A percentile compares a stretch with the other conserved stretches of the same genome.
Conservation (phyloP, 2,888 invertebrate species). For the Patella depressa region DNA sequence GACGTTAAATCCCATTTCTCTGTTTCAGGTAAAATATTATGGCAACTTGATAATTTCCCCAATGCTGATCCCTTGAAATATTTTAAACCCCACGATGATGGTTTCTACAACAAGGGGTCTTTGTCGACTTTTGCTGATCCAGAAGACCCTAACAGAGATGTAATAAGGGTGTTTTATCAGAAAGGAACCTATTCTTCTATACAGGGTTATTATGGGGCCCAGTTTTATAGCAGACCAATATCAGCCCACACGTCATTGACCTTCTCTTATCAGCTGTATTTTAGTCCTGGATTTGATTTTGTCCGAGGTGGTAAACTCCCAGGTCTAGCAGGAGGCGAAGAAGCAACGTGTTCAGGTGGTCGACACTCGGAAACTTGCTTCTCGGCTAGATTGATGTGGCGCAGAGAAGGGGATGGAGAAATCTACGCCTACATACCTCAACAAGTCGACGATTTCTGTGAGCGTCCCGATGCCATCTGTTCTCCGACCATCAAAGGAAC, state of each 20-base stretch:
- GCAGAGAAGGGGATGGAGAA: conserved; percentile 44
- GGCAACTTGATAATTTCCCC: neutral
- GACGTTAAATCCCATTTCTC: no score
- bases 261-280: conserved; percentile 37
- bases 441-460: neutral
- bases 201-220: conserved; percentile 38
- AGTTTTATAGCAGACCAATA: conserved; percentile 41
- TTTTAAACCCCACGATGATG: neutral
- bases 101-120: neutral
- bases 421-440: conserved; percentile 47
- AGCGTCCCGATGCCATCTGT: neutral
- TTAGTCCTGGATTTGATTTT: conserved; percentile 21
- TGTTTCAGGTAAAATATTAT: neutral
- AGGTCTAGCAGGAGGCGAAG: conserved; percentile 43
- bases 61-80: neutral
- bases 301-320: conserved; percentile 48
- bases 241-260: conserved; percentile 24
- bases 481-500: conserved; percentile 2
- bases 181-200: neutral
- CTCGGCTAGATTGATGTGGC: conserved; percentile 53
- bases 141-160: conserved; percentile 3
- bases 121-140: neutral
- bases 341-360: conserved; percentile 44
- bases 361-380: conserved; percentile 44
- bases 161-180: conserved; percentile 13